A percentile compares a stretch with the other conserved stretches of the same genome.
These are phyloP conservation scores for Corythaeola cristata DNA, from an alignment of 2,113 vertebrate species.

Conservation along the genomic window DNA sequence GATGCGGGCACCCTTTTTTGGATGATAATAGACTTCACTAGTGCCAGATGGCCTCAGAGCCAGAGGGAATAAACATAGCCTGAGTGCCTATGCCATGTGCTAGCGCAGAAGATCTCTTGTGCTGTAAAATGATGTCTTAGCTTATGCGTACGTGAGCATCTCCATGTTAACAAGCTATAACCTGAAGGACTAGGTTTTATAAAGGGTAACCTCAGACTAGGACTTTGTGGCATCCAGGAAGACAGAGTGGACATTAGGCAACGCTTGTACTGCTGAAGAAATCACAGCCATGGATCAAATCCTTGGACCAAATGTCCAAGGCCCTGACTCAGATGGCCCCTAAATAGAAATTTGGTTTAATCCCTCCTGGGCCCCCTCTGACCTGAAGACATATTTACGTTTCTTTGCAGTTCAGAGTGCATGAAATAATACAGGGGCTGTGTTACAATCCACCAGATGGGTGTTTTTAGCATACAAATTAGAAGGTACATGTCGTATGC, in stretches of 20 bases:
- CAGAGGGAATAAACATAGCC: slow-evolving; percentile 17
- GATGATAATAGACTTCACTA: slow-evolving; percentile 52
- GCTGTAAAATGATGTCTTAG: not conserved
- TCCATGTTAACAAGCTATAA: not conserved
- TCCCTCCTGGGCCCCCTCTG: not conserved
- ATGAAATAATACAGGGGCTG: not conserved
- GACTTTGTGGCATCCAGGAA: not conserved
- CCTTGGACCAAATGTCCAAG: not conserved
- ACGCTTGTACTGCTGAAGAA: not conserved
- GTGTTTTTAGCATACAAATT: slow-evolving; percentile 14
- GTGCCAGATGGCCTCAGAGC: slow-evolving; percentile 33
- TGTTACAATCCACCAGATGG: not conserved
- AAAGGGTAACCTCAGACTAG: not conserved
- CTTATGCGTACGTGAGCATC: not conserved
- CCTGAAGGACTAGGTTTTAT: not conserved
- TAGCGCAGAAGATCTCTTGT: not conserved
- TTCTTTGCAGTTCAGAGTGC: not conserved
- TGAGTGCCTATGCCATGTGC: not conserved
- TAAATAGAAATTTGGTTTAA: not conserved
- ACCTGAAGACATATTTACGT: not conserved
- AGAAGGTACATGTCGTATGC: not conserved
- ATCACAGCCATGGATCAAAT: not conserved
- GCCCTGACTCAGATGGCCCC: not conserved
- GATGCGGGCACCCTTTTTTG: slow-evolving; percentile 40
- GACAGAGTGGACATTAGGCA: not conserved